Evolutionary conservation across 2,888 invertebrate species (phyloP).

Genomic region (Operophtera brumata): DNA sequence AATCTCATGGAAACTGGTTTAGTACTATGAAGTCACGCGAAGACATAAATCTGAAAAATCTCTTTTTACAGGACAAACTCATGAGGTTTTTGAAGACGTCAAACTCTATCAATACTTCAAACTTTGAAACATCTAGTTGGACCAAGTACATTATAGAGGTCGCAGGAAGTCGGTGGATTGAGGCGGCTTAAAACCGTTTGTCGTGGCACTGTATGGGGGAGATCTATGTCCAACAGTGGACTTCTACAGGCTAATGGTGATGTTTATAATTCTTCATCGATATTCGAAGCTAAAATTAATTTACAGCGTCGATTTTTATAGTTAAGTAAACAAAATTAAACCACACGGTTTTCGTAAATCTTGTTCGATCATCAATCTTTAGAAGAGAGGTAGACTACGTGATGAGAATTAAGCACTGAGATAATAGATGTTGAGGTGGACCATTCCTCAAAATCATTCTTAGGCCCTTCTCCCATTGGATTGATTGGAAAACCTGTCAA

Average conservation of each 20-base stretch:
- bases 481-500: too few relatives aligned
- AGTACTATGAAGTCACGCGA: neutral
- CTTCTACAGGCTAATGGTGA: too few relatives aligned
- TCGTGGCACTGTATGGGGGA: too few relatives aligned
- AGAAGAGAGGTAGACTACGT: slow-evolving; percentile 31
- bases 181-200: too few relatives aligned
- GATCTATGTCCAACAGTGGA: too few relatives aligned
- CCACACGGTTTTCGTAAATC: slow-evolving; percentile 48
- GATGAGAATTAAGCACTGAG: neutral
- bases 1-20: neutral
- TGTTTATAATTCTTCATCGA: too few relatives aligned
- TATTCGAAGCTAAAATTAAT: neutral
- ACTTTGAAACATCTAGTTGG: too few relatives aligned
- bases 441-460: neutral
- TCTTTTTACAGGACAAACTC: neutral
- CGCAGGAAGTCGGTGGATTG: too few relatives aligned
- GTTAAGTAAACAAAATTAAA: slow-evolving; percentile 16
- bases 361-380: slow-evolving; percentile 33
- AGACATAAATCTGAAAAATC: slow-evolving; percentile 1
- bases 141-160: too few relatives aligned
- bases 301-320: slow-evolving; percentile 3
- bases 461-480: too few relatives aligned
- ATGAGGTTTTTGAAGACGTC: too few relatives aligned
- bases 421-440: neutral
- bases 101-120: too few relatives aligned